Percentiles rank a stretch among this genome's conserved stretches.
Evolutionary conservation across 30 jellyfish, hydroid and myxozoan species (phyloP).

Genomic region (Morbakka virulenta): DNA sequence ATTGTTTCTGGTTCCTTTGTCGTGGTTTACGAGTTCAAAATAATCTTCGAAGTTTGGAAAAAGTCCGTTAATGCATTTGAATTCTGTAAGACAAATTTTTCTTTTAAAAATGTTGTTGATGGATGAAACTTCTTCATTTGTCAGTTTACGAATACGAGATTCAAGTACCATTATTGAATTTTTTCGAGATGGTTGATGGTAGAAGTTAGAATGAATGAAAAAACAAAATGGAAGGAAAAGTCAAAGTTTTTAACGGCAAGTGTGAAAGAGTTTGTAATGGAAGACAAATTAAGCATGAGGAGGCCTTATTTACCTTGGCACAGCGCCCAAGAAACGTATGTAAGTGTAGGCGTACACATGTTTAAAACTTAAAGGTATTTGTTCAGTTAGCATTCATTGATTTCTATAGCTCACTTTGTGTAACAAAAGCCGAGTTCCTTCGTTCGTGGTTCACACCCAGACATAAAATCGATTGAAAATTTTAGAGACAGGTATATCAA

Average conservation of each 20-base stretch:
- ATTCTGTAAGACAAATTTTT: no score
- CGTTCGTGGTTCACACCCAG: slow-evolving; percentile 31
- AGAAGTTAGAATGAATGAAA: no score
- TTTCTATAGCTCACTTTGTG: not conserved
- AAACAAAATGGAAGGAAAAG: slow-evolving; percentile 9
- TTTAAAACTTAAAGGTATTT: slow-evolving; percentile 20
- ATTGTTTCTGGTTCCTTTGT: no score
- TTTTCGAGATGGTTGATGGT: no score
- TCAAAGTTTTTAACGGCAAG: slow-evolving; percentile 5
- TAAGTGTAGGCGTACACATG: slow-evolving; percentile 34
- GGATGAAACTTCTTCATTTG: no score
- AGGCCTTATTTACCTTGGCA: not conserved
- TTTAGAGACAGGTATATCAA: not conserved
- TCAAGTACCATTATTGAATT: no score
- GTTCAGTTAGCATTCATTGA: slow-evolving; percentile 15
- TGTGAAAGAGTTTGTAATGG: not conserved
- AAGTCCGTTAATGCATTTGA: no score
- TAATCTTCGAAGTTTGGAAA: no score
- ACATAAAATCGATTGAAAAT: slow-evolving; percentile 30
- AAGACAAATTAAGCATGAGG: not conserved
- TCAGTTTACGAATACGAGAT: no score
- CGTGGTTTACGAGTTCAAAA: no score
- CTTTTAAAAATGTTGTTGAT: no score
- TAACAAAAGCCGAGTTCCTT: slow-evolving; percentile 8
- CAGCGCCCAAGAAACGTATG: not conserved